Evolutionary conservation across 2,888 invertebrate species (phyloP).

Genomic region (Glaucopsyche alexis): DNA sequence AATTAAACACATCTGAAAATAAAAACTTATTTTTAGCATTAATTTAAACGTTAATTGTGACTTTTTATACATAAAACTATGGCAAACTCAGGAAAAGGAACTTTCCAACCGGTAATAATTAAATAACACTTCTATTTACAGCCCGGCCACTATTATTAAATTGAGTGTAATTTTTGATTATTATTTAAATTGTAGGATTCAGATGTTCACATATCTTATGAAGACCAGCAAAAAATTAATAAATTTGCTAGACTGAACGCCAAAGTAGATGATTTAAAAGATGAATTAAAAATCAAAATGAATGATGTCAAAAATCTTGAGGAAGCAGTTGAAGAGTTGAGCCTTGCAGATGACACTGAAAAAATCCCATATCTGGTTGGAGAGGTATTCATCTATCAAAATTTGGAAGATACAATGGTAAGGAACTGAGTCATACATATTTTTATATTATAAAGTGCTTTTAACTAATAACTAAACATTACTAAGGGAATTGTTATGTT

Average conservation of each 20-base stretch:
- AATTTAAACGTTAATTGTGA: not conserved
- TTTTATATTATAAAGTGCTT: not conserved
- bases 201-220: slow-evolving; percentile 96
- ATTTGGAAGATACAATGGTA: slow-evolving; percentile 87
- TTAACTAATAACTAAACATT: too few species aligned
- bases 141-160: slow-evolving; percentile 7
- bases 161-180: slow-evolving; percentile 24
- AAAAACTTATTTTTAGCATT: slow-evolving; percentile 19
- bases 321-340: slow-evolving; percentile 94
- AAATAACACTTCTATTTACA: not conserved
- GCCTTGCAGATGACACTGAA: slow-evolving; percentile 86
- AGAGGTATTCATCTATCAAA: slow-evolving; percentile 92
- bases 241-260: slow-evolving; percentile 97
- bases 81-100: slow-evolving; percentile 80
- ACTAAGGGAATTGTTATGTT: too few species aligned
- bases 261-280: slow-evolving; percentile 92
- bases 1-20: not conserved
- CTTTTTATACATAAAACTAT: slow-evolving; percentile 42
- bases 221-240: slow-evolving; percentile 99
- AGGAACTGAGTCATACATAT: not conserved
- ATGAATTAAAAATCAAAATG: slow-evolving; percentile 91
- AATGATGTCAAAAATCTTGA: slow-evolving; percentile 95
- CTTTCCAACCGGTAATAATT: slow-evolving; percentile 85
- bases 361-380: slow-evolving; percentile 92
- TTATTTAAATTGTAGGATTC: slow-evolving; percentile 81